Base-by-base conservation (phyloP, 1,140 invertebrate species). In the Procambarus clarkii region DNA sequence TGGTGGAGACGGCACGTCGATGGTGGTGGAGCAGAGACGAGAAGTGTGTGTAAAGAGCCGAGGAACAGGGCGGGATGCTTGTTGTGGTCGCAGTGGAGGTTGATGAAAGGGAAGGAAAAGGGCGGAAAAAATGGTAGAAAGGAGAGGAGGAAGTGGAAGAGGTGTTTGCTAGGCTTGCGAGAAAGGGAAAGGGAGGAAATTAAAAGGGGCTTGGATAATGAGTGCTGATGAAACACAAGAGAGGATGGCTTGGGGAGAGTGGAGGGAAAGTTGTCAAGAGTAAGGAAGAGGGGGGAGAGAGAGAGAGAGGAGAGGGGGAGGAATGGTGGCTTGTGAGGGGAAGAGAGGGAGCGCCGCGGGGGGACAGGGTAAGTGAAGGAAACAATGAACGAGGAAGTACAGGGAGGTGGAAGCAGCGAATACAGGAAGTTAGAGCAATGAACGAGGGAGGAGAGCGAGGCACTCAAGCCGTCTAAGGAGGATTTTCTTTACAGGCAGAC, bases 21-120 rank as follows among this genome's bases (percentile, higher is more conserved):
- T 34, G 34, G 34, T 34, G n/a, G 34, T 34, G 34, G 34, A 34
- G 34, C 34, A 34, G 34, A 34, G 34, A n/a, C n/a, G n/a, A n/a
- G 13, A 24, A 2, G 34, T 24, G n/a, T 18, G 74, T 13, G 44
- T n/a, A 34, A n/a, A 77, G 45, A 54, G 15, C 21, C 5, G 46
- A 21, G 50, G 76, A 86, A 18, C 5, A 0, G 50, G 11, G 58
- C 54, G 18, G 18, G 24, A 18, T 58, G 85, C 58, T 4, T 24
- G 64, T 5, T 34, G 54, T 48, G 21, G 54, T 44, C 50, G 24
- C 2, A 44, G 54, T 13, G 45, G 44, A 45, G 69, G n/a, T 11
- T 18, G 48, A 84, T 81, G 15, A 45, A 45, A n/a, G 34, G 46
- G 45, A 85, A 50, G 69, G 69, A 85, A n/a, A n/a, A 80, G 44